These are phyloP conservation scores for Amphiura filiformis DNA, from an alignment of 35 echinoderm and acorn worm genomes.

Conservation along the genomic window DNA sequence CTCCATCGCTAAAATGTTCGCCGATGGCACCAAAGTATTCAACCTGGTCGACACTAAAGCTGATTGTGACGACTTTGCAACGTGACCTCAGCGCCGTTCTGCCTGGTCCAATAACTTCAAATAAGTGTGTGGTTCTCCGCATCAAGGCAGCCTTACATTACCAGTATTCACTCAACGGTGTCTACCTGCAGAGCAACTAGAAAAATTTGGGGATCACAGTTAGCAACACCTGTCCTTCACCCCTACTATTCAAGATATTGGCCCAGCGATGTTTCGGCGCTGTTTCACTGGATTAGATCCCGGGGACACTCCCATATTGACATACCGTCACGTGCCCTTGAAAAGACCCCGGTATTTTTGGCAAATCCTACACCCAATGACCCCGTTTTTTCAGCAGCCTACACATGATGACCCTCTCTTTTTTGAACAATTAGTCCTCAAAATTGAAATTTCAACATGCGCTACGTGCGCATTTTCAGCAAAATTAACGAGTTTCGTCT, in stretches of 20 bases:
- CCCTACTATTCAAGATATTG: conserved; percentile 14
- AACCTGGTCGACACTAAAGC: background rate
- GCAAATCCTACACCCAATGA: too few relatives aligned
- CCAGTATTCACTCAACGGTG: conserved; percentile 13
- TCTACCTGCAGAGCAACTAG: conserved; percentile 15
- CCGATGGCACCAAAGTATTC: conserved; percentile 42
- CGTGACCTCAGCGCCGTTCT: conserved; percentile 31
- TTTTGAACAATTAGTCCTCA: too few relatives aligned
- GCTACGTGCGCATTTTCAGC: too few relatives aligned
- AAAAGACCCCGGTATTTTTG: too few relatives aligned
- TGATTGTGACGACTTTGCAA: conserved; percentile 36
- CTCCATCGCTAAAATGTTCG: conserved; percentile 31
- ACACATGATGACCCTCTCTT: too few relatives aligned
- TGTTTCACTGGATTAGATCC: too few relatives aligned
- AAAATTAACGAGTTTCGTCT: too few relatives aligned
- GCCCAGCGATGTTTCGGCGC: too few relatives aligned
- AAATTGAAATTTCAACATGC: too few relatives aligned
- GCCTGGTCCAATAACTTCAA: conserved; percentile 43
- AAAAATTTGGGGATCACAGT: conserved; percentile 12
- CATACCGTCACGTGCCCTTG: too few relatives aligned
- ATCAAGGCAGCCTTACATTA: background rate
- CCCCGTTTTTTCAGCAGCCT: too few relatives aligned
- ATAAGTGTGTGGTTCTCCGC: conserved; percentile 50
- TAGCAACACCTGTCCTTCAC: background rate
- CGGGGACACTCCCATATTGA: too few relatives aligned